Evolutionary conservation across 2,888 invertebrate species (phyloP).

Genomic region (Sarcophaga caerulescens): DNA sequence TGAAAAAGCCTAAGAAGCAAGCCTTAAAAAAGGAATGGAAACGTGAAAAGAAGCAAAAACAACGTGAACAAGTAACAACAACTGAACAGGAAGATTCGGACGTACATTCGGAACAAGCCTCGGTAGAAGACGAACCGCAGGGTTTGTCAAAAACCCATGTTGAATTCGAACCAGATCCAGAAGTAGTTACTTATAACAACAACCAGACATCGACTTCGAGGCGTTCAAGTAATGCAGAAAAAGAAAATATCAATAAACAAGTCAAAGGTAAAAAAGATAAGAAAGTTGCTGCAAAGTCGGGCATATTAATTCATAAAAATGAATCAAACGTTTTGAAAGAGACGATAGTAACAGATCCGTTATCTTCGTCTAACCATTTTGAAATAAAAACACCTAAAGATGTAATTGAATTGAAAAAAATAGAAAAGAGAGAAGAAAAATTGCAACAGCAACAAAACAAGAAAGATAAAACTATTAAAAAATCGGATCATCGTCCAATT

Average conservation of each 20-base stretch:
- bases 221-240: slow-evolving; percentile 75
- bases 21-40: slow-evolving; percentile 76
- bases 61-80: slow-evolving; percentile 75
- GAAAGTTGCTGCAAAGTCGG: slow-evolving; percentile 73
- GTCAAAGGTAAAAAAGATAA: slow-evolving; percentile 75
- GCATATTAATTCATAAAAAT: slow-evolving; percentile 80
- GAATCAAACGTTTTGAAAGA: slow-evolving; percentile 75
- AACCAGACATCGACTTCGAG: slow-evolving; percentile 60
- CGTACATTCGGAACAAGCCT: slow-evolving; percentile 76
- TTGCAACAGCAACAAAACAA: slow-evolving; percentile 65
- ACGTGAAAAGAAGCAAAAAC: slow-evolving; percentile 78
- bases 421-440: slow-evolving; percentile 74
- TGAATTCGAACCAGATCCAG: slow-evolving; percentile 79
- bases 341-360: slow-evolving; percentile 72
- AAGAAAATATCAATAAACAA: slow-evolving; percentile 72
- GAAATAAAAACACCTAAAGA: slow-evolving; percentile 91
- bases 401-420: slow-evolving; percentile 82
- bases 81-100: slow-evolving; percentile 77
- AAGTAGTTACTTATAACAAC: slow-evolving; percentile 74
- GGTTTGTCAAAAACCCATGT: slow-evolving; percentile 78
- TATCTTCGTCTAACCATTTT: slow-evolving; percentile 85
- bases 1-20: slow-evolving; percentile 77
- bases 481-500: slow-evolving; percentile 60
- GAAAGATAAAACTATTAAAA: slow-evolving; percentile 69
- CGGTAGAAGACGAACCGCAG: slow-evolving; percentile 73